These are phyloP conservation scores for Pandemis heparana DNA, from an alignment of 2,888 invertebrate species.

Conservation along the genomic window DNA sequence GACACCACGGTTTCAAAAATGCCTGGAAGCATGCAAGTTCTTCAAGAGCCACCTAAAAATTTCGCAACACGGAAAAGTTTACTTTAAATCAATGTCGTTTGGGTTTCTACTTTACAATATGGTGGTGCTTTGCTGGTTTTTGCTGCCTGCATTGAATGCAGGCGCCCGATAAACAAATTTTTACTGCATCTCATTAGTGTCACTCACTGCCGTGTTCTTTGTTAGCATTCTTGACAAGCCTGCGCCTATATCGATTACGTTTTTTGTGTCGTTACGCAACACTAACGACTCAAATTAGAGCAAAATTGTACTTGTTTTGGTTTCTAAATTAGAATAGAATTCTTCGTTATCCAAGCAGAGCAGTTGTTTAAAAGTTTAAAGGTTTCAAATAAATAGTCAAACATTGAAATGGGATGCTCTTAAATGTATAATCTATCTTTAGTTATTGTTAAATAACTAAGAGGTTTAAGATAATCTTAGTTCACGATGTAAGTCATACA, in stretches of 20 bases:
- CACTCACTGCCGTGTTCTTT: conserved; percentile 28
- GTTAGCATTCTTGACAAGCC: conserved; percentile 18
- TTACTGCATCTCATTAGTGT: conserved; percentile 62
- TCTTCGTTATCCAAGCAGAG: not conserved
- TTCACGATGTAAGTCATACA: too few species aligned
- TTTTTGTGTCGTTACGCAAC: conserved; percentile 46
- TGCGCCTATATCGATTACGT: conserved; percentile 54
- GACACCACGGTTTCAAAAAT: conserved; percentile 13
- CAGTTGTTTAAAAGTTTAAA: not conserved
- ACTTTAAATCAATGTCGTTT: not conserved
- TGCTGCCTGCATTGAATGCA: conserved; percentile 52
- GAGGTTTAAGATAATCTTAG: too few species aligned
- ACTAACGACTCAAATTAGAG: not conserved
- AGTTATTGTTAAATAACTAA: too few species aligned
- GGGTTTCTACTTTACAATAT: not conserved
- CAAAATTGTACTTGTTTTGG: not conserved
- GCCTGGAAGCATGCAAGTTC: conserved; percentile 5
- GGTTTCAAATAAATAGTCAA: too few species aligned
- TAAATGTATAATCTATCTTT: too few species aligned
- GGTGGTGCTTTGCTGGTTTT: conserved; percentile 15
- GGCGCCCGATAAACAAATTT: conserved; percentile 67
- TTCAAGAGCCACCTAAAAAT: not conserved
- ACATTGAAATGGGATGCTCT: too few species aligned
- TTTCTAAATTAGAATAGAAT: not conserved
- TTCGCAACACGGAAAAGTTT: not conserved